Base-by-base conservation (phyloP, 2,888 invertebrate species). In the Eupithecia abbreviata region DNA sequence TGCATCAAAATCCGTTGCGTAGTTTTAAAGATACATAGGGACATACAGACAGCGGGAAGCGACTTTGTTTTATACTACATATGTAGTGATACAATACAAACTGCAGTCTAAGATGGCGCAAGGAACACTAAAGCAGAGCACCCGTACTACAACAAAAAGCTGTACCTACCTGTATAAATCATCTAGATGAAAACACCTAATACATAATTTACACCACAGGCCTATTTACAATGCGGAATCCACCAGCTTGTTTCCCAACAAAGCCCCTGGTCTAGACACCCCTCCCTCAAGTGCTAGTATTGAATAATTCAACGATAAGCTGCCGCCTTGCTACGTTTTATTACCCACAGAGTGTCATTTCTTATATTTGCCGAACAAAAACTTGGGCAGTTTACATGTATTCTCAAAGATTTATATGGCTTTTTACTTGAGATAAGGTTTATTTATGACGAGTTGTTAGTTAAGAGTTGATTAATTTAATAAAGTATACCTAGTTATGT, bases 191-290 rank as follows among this genome's bases (percentile, higher is more conserved):
- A 68, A 68, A 45, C n/a, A 45, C 30, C 62, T 62, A 41, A 72
- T 45, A 18, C 69, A 69, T 69, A 74, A 74, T 67, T 62, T 69
- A 69, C 67, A 66, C 15, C 66, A 65, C 65, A 41, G 30, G 43
- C 51, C 47, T 74, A 74, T 74, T 73, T 74, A 74, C 45, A 58
- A 74, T 74, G 69, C 58, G 51, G 68, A 47, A 18, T 69, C 13
- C 47, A 43, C 68, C 18, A 73, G 73, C 73, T 74, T 77, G 79
- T 77, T 78, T 75, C 65, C 55, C 72, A 77, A 78, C 78, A 82
- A 79, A 80, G 81, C 77, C 78, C 70, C 58, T 68, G 80, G 84
- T 83, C 84, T 83, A 83, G 84, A 82, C 84, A 71, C 80, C 79
- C 75, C 78, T 58, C 78, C 81, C 79, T 80, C 77, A 78, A 82